These are phyloP conservation scores for Caenorhabditis sp. DNA, from an alignment of 2,888 invertebrate species.

Conservation along the genomic window DNA sequence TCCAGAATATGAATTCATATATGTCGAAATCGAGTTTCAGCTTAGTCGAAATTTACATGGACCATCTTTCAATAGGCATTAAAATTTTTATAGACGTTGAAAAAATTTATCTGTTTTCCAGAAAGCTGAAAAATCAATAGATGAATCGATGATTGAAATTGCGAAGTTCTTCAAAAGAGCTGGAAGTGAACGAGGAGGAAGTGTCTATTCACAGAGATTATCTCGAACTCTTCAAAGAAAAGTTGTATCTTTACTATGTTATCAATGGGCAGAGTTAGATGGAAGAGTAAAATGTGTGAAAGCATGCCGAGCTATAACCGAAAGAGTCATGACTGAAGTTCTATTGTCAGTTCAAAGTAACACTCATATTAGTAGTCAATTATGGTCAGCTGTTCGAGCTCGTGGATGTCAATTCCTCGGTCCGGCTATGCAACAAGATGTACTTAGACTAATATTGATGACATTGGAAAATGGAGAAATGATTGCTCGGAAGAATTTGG, in stretches of 20 bases:
- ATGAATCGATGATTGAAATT: constrained; percentile 80
- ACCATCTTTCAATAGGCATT: too few species aligned
- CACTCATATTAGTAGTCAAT: constrained; percentile 88
- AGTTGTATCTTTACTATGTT: constrained; percentile 88
- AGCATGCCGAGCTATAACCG: constrained; percentile 89
- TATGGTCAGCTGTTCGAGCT: constrained; percentile 95
- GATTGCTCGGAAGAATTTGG: constrained; percentile 77
- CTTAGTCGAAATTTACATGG: too few species aligned
- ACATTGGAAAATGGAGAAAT: constrained; percentile 82
- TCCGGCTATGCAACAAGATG: constrained; percentile 99
- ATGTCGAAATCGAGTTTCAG: too few species aligned
- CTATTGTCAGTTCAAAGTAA: constrained; percentile 90
- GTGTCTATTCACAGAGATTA: constrained; percentile 73
- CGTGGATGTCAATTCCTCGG: constrained; percentile 97
- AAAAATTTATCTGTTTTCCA: background rate
- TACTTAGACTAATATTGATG: constrained; percentile 84
- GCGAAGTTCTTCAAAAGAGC: constrained; percentile 82
- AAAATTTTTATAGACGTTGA: too few species aligned
- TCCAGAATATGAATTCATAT: too few species aligned
- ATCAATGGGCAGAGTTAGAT: constrained; percentile 89
- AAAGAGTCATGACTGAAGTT: constrained; percentile 76
- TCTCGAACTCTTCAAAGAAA: constrained; percentile 96
- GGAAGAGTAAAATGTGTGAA: constrained; percentile 74
- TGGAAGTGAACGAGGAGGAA: constrained; percentile 64
- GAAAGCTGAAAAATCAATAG: constrained; percentile 16